phyloP scores from a whole-genome alignment of 2,797 vertebrate species.

The Mormyrus proboscirostris region DNA sequence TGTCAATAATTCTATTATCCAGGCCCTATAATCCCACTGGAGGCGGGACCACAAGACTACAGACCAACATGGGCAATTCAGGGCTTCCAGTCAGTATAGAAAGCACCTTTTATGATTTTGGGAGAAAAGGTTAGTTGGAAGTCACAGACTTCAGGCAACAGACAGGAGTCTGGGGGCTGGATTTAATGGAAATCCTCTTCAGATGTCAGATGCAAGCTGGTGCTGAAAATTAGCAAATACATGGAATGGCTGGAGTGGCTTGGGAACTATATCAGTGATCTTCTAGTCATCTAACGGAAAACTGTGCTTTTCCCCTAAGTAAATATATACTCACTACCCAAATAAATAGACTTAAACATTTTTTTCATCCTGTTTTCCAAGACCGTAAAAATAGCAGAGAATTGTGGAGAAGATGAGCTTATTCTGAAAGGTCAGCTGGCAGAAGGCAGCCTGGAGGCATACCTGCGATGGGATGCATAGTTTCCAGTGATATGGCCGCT shows the following conservation, averaged over 20 bases:
- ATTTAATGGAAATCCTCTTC: not conserved
- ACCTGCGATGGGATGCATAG: conserved; percentile 99
- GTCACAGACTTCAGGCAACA: not conserved
- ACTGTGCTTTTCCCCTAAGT: not conserved
- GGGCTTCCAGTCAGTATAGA: not conserved
- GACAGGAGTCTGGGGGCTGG: conserved; percentile 7
- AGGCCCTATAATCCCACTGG: not conserved
- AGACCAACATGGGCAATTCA: not conserved
- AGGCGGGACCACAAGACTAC: not conserved
- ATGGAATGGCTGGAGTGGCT: not conserved
- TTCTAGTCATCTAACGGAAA: not conserved
- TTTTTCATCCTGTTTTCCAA: not conserved
- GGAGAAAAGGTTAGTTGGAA: not conserved
- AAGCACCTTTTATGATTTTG: not conserved
- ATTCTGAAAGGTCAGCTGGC: conserved; percentile 38
- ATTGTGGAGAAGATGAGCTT: not conserved
- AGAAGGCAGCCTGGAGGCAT: conserved; percentile 26
- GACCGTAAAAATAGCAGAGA: not conserved
- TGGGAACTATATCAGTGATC: not conserved
- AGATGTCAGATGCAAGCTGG: not conserved
- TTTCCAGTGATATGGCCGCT: conserved; percentile 98
- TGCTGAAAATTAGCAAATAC: not conserved
- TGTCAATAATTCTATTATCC: not conserved
- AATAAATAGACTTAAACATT: not conserved
- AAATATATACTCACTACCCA: not conserved